A percentile compares a stretch with the other conserved stretches of the same genome.
phyloP scores from a whole-genome alignment of 2,888 invertebrate genomes.

The Gortyna flavago region DNA sequence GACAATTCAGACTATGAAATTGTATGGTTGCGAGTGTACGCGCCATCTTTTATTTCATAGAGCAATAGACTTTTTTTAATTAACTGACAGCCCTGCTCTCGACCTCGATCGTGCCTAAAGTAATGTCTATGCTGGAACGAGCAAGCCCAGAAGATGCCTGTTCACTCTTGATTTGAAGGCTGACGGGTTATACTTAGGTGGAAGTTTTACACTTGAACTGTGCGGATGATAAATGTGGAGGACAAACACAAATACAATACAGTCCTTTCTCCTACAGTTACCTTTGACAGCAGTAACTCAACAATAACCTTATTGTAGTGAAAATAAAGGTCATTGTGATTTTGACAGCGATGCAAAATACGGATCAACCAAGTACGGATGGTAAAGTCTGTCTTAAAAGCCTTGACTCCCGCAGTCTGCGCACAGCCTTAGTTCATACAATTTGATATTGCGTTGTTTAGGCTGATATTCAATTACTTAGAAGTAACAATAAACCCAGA shows the following conservation, averaged over 20 bases:
- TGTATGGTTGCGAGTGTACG: background rate
- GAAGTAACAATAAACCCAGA: slow-evolving; percentile 42
- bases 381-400: background rate
- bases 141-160: background rate
- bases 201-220: background rate
- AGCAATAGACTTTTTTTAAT: background rate
- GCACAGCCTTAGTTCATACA: slow-evolving; percentile 10
- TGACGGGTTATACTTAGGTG: background rate
- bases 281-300: background rate
- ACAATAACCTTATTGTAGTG: background rate
- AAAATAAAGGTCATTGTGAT: background rate
- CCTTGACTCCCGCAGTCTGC: background rate
- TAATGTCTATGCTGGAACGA: background rate
- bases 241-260: no score
- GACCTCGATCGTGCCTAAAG: background rate
- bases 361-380: background rate
- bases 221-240: background rate
- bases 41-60: slow-evolving; percentile 9
- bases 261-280: background rate
- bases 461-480: slow-evolving; percentile 47
- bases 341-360: background rate
- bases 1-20: background rate
- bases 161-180: background rate
- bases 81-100: background rate
- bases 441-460: slow-evolving; percentile 15